Evolutionary conservation across 2,113 vertebrate species (phyloP).

Genomic region (Strix aluco): DNA sequence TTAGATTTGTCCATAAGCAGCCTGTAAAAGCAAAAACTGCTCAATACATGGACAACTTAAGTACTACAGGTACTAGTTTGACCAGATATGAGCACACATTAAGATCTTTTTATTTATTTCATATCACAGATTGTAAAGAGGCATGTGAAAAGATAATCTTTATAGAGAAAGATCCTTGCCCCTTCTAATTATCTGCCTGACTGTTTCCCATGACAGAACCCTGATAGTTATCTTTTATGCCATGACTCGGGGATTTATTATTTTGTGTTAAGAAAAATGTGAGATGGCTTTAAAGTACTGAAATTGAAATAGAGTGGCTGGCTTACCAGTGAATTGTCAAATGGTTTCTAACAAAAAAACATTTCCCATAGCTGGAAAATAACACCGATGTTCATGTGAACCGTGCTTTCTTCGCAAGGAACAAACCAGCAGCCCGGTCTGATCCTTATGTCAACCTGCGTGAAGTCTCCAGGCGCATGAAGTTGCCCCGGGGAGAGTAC

Average conservation of each 20-base stretch:
- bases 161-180: neutral
- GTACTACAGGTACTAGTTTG: neutral
- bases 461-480: conserved; percentile 79
- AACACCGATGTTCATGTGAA: conserved; percentile 71
- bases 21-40: neutral
- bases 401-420: conserved; percentile 75
- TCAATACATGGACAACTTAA: neutral
- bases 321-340: neutral
- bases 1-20: neutral
- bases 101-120: neutral
- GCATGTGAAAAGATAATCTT: neutral
- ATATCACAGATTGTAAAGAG: neutral
- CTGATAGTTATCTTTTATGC: neutral
- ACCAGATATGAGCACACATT: neutral
- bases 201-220: neutral
- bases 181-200: neutral
- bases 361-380: conserved; percentile 45
- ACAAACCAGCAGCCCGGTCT: conserved; percentile 64
- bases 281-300: neutral
- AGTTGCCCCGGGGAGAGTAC: conserved; percentile 82
- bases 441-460: conserved; percentile 80
- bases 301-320: neutral
- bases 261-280: neutral
- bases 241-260: rapidly evolving
- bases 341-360: neutral